A percentile compares a stretch with the other conserved stretches of the same genome.
These are phyloP conservation scores for Drosophila neutralis DNA, from an alignment of 2,888 invertebrate genomes.

Conservation along the genomic window DNA sequence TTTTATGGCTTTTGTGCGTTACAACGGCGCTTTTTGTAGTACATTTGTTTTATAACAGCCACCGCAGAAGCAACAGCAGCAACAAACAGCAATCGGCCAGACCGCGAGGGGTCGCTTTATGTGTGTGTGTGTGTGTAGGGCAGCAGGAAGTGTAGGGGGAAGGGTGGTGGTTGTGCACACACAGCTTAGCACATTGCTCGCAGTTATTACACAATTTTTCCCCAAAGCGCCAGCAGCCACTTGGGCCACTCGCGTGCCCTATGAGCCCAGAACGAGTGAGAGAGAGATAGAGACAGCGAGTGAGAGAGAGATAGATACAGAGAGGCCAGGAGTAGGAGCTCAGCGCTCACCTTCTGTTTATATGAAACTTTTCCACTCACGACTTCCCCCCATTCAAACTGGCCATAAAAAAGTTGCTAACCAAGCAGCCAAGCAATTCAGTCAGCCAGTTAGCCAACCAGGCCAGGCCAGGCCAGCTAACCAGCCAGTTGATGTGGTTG, in stretches of 20 bases:
- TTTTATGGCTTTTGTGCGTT: conserved; percentile 79
- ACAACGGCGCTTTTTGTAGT: conserved; percentile 75
- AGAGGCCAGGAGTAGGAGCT: conserved; percentile 16
- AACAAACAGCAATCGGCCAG: conserved; percentile 30
- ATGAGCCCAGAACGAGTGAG: conserved; percentile 22
- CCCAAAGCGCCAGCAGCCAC: conserved; percentile 74
- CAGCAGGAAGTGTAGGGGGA: not conserved
- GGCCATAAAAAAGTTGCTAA: conserved; percentile 62
- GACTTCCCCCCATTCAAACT: conserved; percentile 38
- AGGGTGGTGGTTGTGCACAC: conserved; percentile 16
- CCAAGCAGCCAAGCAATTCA: conserved; percentile 63
- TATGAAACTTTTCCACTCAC: conserved; percentile 77
- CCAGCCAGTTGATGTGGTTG: conserved; percentile 32
- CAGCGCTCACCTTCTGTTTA: conserved; percentile 63
- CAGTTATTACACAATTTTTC: conserved; percentile 77
- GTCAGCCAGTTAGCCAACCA: conserved; percentile 60
- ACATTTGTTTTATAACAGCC: conserved; percentile 78
- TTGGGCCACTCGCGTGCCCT: conserved; percentile 57
- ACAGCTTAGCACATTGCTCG: conserved; percentile 78
- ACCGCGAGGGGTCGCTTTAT: conserved; percentile 32
- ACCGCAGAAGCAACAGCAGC: conserved; percentile 52
- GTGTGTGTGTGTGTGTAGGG: conserved; percentile 1
- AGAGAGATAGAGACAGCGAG: conserved; percentile 3
- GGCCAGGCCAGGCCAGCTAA: conserved; percentile 37
- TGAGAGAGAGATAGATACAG: not conserved